Base-by-base conservation (phyloP, 2,797 vertebrate genomes). In the Trachops cirrhosus region DNA sequence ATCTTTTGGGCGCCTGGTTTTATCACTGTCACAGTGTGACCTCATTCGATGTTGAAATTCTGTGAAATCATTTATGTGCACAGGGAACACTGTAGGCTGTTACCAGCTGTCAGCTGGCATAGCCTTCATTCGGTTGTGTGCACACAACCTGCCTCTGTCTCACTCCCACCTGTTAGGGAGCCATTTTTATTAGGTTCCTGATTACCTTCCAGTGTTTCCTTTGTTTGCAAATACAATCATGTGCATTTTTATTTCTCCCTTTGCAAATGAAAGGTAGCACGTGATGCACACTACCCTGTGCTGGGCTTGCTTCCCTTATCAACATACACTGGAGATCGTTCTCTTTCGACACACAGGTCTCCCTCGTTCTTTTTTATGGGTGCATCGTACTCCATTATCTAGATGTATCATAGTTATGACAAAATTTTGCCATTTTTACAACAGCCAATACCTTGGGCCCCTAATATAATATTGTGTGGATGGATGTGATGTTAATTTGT, bases 1-100 rank as follows among this genome's bases (percentile, higher is more conserved):
- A 12, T 78, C 62, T 73, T 91, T 46, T 68, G 34, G 70, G 21
- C n/a, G 9, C 50, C 24, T 71, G 9, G 29, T 41, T 77, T 78
- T 39, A 86, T 73, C 37, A 12, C 0, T 9, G 24, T 67, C 68
- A 24, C 50, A 77, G 21, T 37, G 19, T 87, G n/a, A 87, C 85
- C n/a, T 89, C 67, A 73, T 90, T n/a, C 32, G 59, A 88, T 77
- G 54, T 68, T 87, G 85, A 93, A 87, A 82, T 86, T 93, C 34
- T 84, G 29, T 68, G 71, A 52, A 57, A 73, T 29, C 87, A 48
- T 85, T 87, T 83, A 29, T 77, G 16, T 80, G 85, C 71, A 52
- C 5, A 44, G 70, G 70, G 39, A 48, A 79, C n/a, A 14, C 32
- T 52, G 6, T 64, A 54, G 52, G 26, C 71, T 54, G 26, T 54